Base-by-base conservation (phyloP, 2,113 vertebrate species). In the Genyomyrus donnyi region DNA sequence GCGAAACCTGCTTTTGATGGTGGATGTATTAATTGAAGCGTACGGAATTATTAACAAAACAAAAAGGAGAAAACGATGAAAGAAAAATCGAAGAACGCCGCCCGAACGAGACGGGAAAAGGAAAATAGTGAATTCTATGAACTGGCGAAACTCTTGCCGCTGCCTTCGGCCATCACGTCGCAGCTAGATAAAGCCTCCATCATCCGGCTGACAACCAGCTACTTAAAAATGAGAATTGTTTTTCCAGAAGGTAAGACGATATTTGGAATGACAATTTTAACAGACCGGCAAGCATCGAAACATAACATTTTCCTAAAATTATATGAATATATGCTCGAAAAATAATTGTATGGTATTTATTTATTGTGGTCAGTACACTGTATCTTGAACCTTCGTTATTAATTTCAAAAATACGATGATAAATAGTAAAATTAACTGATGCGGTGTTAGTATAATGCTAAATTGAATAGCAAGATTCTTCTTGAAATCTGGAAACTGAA, bases 91-190 rank as follows among this genome's bases (percentile, higher is more conserved):
- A 99, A 99, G 94, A 99, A 99, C 93, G 98, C 98, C 85, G 98
- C 98, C 93, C 97, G 98, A 94, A 99, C 98, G 85, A 98, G 98
- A 46, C 96, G 98, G 95, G 98, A 99, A 91, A 99, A 99, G 93
- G 98, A 99, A 92, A 99, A 99, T 93, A 97, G 98, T 91, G 98
- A 99, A 93, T 99, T 99, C 95, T 99, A 99, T 88, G 98, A 99
- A 95, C 97, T 99, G 95, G 98, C 98, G 89, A 99, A 99, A 93
- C 96, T 99, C 92, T 91, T 99, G 95, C 98, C 98, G 92, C 93
- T 99, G 92, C 98, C 98, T 90, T 99, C 98, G 0, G 98, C 98
- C 92, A 99, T 99, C 96, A 99, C 98, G 91, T 99, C 98, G 21
- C 98, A 99, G 94, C 96, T 99, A 94, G 98, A 99, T 91, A 99